Conservation (phyloP, 2,797 vertebrate species). For the Enteromius trimaculatus region DNA sequence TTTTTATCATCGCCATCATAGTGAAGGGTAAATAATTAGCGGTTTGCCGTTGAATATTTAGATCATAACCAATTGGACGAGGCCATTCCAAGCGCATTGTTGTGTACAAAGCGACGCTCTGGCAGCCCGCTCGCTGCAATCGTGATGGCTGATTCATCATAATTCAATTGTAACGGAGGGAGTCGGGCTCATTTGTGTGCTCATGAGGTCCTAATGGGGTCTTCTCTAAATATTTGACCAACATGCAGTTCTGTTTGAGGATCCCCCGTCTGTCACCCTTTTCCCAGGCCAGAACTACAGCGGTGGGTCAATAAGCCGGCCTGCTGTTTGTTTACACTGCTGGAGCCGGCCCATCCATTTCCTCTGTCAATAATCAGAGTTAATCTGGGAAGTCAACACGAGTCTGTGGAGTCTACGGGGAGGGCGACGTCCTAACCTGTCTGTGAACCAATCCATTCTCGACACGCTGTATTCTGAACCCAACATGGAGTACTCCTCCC, state of each 20-base stretch:
- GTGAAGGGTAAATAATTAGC: conserved; percentile 74
- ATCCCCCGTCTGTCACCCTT: conserved; percentile 31
- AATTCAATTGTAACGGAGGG: conserved; percentile 65
- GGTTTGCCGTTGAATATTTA: conserved; percentile 70
- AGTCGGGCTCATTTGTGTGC: conserved; percentile 58
- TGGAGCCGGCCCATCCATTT: conserved; percentile 37
- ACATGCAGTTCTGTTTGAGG: conserved; percentile 53
- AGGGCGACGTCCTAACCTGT: conserved; percentile 39
- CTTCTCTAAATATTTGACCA: conserved; percentile 69
- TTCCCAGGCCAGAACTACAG: conserved; percentile 43
- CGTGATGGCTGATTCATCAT: conserved; percentile 37
- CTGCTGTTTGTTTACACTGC: conserved; percentile 50
- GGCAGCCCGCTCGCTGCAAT: neutral
- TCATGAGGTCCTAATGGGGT: conserved; percentile 61
- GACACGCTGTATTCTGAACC: conserved; percentile 3
- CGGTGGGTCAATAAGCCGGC: conserved; percentile 54
- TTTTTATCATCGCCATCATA: conserved; percentile 66
- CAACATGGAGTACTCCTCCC: neutral
- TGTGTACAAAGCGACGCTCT: conserved; percentile 15
- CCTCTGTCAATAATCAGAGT: conserved; percentile 55
- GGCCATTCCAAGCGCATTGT: conserved; percentile 46
- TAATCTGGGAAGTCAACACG: conserved; percentile 53
- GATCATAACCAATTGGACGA: conserved; percentile 68
- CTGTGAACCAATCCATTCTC: conserved; percentile 38
- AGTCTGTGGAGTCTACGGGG: conserved; percentile 24